phyloP scores from a whole-genome alignment of 2,797 vertebrate species.

The Crocidura indochinensis region DNA sequence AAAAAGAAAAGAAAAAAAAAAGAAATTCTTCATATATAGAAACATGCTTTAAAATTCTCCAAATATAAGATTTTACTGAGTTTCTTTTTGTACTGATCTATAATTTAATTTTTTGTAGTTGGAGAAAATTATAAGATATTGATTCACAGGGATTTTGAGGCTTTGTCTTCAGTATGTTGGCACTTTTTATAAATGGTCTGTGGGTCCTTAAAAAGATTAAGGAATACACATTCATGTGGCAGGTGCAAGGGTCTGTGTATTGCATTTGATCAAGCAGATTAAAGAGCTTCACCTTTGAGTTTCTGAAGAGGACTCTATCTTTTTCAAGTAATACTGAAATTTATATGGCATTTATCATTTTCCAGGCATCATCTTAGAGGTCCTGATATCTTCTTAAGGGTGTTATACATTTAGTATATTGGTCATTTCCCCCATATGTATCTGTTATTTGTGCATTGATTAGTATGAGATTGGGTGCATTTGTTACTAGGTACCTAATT shows the following conservation, averaged over 20 bases:
- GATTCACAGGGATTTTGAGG: slow-evolving; percentile 34
- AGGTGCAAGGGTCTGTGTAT: background rate
- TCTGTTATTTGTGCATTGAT: slow-evolving; percentile 8
- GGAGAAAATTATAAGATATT: background rate
- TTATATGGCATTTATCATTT: background rate
- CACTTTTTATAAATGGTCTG: background rate
- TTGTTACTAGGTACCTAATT: background rate
- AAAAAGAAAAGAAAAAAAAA: no score
- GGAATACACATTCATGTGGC: background rate
- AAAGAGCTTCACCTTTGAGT: background rate
- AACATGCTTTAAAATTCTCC: background rate
- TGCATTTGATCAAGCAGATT: background rate
- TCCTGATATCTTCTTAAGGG: no score
- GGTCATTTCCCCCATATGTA: background rate
- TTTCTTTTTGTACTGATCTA: slow-evolving; percentile 45
- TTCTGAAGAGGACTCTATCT: background rate
- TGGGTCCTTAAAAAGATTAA: background rate
- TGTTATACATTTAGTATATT: no score
- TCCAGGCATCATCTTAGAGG: background rate
- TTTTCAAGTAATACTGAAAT: background rate
- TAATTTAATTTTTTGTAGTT: background rate
- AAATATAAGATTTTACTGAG: background rate
- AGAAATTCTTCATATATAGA: background rate
- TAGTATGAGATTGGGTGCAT: slow-evolving; percentile 19
- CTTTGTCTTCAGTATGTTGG: background rate